A percentile compares a stretch with the other conserved stretches of the same genome.
These are phyloP conservation scores for Callipepla squamata DNA, from an alignment of 2,113 vertebrate genomes.

Conservation along the genomic window DNA sequence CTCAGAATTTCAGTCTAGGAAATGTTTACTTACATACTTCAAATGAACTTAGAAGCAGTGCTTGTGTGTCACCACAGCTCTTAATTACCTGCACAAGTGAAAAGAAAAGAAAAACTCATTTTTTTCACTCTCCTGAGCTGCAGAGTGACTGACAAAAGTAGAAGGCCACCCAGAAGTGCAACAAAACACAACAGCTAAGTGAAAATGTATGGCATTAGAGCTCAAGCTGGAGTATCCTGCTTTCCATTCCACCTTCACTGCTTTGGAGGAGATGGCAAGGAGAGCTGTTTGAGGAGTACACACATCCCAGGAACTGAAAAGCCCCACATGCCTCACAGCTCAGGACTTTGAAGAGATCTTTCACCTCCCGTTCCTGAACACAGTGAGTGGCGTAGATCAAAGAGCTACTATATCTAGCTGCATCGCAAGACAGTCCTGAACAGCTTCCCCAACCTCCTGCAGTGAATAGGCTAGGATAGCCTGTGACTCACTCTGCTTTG, in stretches of 20 bases:
- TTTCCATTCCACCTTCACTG: accelerated
- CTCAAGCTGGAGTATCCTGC: not conserved
- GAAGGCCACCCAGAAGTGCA: not conserved
- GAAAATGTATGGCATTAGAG: not conserved
- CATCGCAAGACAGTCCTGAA: not conserved
- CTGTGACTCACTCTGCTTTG: not conserved
- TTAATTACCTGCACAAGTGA: not conserved
- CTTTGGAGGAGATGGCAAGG: not conserved
- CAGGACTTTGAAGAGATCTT: not conserved
- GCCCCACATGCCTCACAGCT: not conserved
- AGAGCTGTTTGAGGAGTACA: not conserved
- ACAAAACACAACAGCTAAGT: not conserved
- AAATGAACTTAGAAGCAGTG: not conserved
- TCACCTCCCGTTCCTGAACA: not conserved
- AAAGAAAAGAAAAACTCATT: not conserved
- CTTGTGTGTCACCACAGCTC: not conserved
- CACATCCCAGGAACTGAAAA: not conserved
- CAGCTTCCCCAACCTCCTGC: accelerated
- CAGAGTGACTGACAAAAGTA: not conserved
- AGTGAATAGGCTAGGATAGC: not conserved
- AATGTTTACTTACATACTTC: not conserved
- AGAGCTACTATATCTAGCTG: not conserved
- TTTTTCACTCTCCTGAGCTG: not conserved
- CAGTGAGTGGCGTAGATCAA: not conserved
- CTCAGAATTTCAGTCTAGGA: not conserved